These are phyloP conservation scores for Ptychoptera contaminata DNA, from an alignment of 2,888 invertebrate species.

Conservation along the genomic window DNA sequence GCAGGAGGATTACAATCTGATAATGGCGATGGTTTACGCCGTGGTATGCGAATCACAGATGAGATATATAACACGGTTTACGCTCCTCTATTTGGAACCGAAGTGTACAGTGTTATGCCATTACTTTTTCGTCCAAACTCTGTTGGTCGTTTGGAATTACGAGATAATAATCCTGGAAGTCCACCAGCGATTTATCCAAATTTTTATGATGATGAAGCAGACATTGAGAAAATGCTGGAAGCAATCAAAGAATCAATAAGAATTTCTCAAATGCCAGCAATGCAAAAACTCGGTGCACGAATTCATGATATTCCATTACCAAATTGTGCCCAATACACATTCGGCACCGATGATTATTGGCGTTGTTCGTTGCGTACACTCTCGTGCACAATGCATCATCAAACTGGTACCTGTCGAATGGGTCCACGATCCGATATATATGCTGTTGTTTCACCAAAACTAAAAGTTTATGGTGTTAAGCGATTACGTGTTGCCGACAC, in stretches of 20 bases:
- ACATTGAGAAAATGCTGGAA: slow-evolving; percentile 42
- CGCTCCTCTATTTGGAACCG: slow-evolving; percentile 36
- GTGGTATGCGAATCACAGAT: slow-evolving; percentile 39
- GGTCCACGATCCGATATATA: slow-evolving; percentile 40
- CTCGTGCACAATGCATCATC: slow-evolving; percentile 43
- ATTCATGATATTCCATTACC: slow-evolving; percentile 35
- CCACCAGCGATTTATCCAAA: slow-evolving; percentile 65
- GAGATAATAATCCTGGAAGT: slow-evolving; percentile 52
- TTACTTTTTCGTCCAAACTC: slow-evolving; percentile 59
- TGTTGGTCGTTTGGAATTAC: slow-evolving; percentile 46
- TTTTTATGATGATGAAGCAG: slow-evolving; percentile 50
- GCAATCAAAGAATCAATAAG: slow-evolving; percentile 45
- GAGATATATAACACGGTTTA: slow-evolving; percentile 40
- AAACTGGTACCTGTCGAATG: slow-evolving; percentile 51
- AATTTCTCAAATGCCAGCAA: slow-evolving; percentile 39
- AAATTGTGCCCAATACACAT: slow-evolving; percentile 31
- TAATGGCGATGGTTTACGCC: slow-evolving; percentile 35
- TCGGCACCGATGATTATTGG: slow-evolving; percentile 48
- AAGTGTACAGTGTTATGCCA: slow-evolving; percentile 47
- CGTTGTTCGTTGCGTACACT: slow-evolving; percentile 43
- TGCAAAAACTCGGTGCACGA: slow-evolving; percentile 38
- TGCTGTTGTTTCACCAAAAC: slow-evolving; percentile 44
- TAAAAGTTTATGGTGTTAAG: slow-evolving; percentile 40
- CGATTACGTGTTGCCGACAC: slow-evolving; percentile 45
- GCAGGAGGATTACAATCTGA: slow-evolving; percentile 48